Conservation (phyloP, 2,797 vertebrate genomes). For the Miichthys miiuy region DNA sequence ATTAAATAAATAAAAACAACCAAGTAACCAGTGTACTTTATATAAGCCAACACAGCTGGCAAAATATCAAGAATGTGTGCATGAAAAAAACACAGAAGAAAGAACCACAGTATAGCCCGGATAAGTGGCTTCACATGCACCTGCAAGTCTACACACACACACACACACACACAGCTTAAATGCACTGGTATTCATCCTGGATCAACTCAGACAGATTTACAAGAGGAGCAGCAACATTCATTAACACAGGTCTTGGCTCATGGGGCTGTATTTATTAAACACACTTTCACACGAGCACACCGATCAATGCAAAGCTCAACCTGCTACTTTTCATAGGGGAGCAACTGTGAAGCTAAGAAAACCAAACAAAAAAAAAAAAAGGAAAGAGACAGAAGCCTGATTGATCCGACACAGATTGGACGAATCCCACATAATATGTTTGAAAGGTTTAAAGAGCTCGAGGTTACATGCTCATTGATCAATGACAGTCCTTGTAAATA, state of each 20-base stretch:
- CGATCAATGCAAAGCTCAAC: conserved; percentile 66
- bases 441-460: conserved; percentile 44
- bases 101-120: conserved; percentile 11
- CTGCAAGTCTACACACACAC: conserved; percentile 26
- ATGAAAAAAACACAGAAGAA: conserved; percentile 39
- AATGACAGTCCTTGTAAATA: conserved; percentile 44
- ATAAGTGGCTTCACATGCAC: conserved; percentile 47
- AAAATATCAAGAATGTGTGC: conserved; percentile 43
- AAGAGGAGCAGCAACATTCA: conserved; percentile 49
- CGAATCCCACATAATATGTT: conserved; percentile 37
- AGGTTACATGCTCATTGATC: conserved; percentile 58
- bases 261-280: conserved; percentile 58
- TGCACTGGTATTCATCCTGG: conserved; percentile 50
- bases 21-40: conserved; percentile 17
- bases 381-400: background rate
- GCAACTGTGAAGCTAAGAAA: background rate
- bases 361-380: background rate
- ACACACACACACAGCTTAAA: conserved; percentile 9
- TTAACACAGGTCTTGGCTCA: conserved; percentile 59
- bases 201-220: conserved; percentile 66
- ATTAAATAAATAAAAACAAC: conserved; percentile 31
- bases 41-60: conserved; percentile 31
- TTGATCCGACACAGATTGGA: conserved; percentile 50
- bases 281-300: conserved; percentile 44
- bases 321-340: conserved; percentile 51